These are phyloP conservation scores for Brachypteracias leptosomus DNA, from an alignment of 2,113 vertebrate species.

Conservation along the genomic window DNA sequence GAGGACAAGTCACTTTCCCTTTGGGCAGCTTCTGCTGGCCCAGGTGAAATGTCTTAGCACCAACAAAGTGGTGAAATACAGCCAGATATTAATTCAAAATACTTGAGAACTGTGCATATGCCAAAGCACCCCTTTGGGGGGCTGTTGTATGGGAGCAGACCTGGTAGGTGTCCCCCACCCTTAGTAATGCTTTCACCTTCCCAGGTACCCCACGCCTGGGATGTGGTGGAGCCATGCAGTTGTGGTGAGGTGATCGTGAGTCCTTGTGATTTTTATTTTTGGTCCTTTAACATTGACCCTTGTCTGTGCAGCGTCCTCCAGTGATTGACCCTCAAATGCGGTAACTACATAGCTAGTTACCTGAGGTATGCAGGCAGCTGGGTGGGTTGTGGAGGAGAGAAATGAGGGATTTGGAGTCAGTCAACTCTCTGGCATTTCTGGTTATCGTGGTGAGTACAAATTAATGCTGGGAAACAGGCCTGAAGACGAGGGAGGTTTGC, in stretches of 20 bases:
- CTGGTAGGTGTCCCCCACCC: background rate
- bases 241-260: background rate
- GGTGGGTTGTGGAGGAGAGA: background rate
- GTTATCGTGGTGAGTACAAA: background rate
- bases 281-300: background rate
- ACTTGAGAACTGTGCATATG: background rate
- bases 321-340: background rate
- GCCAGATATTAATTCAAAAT: background rate
- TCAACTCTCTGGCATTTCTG: background rate
- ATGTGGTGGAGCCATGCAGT: rapidly evolving
- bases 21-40: background rate
- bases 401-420: background rate
- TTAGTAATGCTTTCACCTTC: background rate
- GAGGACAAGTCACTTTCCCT: background rate
- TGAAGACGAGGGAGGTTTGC: background rate
- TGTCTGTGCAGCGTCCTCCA: background rate
- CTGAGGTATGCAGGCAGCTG: background rate
- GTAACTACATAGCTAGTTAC: background rate
- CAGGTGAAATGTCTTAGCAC: background rate
- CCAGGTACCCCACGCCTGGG: background rate
- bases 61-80: background rate
- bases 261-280: background rate
- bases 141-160: background rate
- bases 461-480: background rate
- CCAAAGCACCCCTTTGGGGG: background rate